Evolutionary conservation across 2,113 vertebrate genomes (phyloP), one percentile per base, ranked within the genome.

Genomic region (Charina bottae): DNA sequence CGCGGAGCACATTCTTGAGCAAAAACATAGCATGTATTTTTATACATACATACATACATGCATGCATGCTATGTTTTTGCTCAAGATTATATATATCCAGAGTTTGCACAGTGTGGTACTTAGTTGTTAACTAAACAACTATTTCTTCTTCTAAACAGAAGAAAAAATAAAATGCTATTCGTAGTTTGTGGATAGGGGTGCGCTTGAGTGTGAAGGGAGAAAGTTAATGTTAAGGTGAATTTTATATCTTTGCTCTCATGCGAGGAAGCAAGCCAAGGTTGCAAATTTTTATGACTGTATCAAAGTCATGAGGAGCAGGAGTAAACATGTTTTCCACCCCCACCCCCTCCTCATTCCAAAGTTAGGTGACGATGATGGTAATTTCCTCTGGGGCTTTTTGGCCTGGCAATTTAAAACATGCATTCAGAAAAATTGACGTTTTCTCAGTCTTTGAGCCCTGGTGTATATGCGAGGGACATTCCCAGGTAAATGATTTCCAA

Each of bases 391-490:
- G 28, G 3, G 19, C 89, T 55, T 84, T 55, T 37, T 84, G 68
- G 33, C 9, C 4, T 11, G 26, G 56, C 12, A 23, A 58, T 59
- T 85, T 83, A 46, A 19, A 19, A 26, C n/a, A 11, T 24, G 46
- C 60, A 42, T 62, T 90, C 49, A 19, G 84, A 9, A 88, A 28
- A 88, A 88, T 53, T 64, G 91, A 94, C 83, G 13, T 49, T 19
- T 91, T 93, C 28, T 10, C 90, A 1, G 23, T 12, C 72, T 89
- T 46, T 53, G 92, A 53, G 90, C 53, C 33, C 58, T 11, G 64
- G 53, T 91, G 0, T 13, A 24, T 0, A 60, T 33, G 0, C 6
- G 17, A 42, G 46, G 28, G 1, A 0, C 0, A 2, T 23, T 28
- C 2, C 53, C 87, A 54, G 42, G 64, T 83, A 21, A 49, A 33